A percentile compares a stretch with the other conserved stretches of the same genome.
Evolutionary conservation across 2,797 vertebrate species (phyloP).

Genomic region (Cetoscarus ocellatus): DNA sequence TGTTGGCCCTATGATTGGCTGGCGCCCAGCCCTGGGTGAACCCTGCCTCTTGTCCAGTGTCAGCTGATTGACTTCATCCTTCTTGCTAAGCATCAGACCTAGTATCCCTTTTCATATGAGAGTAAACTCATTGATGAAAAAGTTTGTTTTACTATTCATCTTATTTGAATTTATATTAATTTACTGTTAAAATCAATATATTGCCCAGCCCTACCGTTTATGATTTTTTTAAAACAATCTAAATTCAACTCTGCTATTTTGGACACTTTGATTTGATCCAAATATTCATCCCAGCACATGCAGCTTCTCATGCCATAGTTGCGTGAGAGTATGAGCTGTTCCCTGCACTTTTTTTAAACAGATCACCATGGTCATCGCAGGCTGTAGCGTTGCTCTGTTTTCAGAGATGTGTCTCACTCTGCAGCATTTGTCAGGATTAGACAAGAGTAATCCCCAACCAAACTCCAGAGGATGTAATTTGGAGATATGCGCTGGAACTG

Average conservation of each 20-base stretch:
- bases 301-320: conserved; percentile 11
- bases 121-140: no score
- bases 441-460: conserved; percentile 81
- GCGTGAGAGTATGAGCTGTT: conserved; percentile 29
- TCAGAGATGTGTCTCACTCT: conserved; percentile 78
- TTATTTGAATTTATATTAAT: no score
- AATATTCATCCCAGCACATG: neutral
- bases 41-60: no score
- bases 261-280: neutral
- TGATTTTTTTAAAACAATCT: no score
- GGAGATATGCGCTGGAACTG: conserved; percentile 77
- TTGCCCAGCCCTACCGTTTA: no score
- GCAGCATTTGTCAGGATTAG: conserved; percentile 84
- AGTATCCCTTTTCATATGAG: no score
- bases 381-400: conserved; percentile 67
- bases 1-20: no score
- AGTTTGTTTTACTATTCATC: no score
- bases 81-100: no score
- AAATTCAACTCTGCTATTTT: conserved; percentile 10
- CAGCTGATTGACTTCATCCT: no score
- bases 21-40: no score
- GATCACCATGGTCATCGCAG: conserved; percentile 69
- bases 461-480: conserved; percentile 82
- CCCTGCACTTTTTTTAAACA: conserved; percentile 54
- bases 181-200: no score